Percentiles rank a stretch among this genome's conserved stretches.
Evolutionary conservation across 1,140 invertebrate genomes (phyloP).

Genomic region (Drosophila suzukii): DNA sequence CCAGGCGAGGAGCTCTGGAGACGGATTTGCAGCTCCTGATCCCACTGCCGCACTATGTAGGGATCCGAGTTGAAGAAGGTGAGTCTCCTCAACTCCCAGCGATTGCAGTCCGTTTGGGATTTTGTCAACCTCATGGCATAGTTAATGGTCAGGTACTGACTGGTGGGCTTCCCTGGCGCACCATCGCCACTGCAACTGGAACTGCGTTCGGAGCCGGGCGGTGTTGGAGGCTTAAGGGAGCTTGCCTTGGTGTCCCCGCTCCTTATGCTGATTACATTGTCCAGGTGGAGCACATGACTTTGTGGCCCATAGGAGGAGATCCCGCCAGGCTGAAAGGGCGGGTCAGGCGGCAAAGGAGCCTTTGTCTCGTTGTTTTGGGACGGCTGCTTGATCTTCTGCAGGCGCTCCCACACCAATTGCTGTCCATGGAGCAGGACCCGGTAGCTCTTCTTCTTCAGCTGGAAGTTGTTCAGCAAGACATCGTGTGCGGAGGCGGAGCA

Average conservation of each 20-base stretch:
- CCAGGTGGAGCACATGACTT: slow-evolving; percentile 70
- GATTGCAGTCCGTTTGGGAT: slow-evolving; percentile 85
- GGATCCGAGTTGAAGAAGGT: slow-evolving; percentile 87
- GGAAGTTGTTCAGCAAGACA: slow-evolving; percentile 87
- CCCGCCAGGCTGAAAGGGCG: slow-evolving; percentile 46
- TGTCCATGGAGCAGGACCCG: slow-evolving; percentile 88
- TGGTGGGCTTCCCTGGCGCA: slow-evolving; percentile 49
- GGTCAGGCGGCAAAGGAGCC: slow-evolving; percentile 38
- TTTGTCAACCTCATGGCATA: slow-evolving; percentile 86
- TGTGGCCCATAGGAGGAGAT: slow-evolving; percentile 48
- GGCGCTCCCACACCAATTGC: slow-evolving; percentile 87
- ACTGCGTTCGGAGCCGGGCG: slow-evolving; percentile 8
- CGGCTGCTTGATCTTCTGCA: slow-evolving; percentile 73
- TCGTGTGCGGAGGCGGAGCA: slow-evolving; percentile 37
- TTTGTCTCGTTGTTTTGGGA: slow-evolving; percentile 83
- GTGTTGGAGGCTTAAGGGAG: slow-evolving; percentile 46
- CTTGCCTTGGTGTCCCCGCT: slow-evolving; percentile 63
- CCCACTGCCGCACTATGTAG: slow-evolving; percentile 87
- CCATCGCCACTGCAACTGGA: slow-evolving; percentile 14
- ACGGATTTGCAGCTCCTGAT: slow-evolving; percentile 86
- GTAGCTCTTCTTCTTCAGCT: slow-evolving; percentile 87
- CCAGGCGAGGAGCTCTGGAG: slow-evolving; percentile 82
- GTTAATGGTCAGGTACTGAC: slow-evolving; percentile 87
- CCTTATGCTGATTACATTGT: slow-evolving; percentile 69
- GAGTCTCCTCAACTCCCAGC: slow-evolving; percentile 87